Evolutionary conservation across 2,888 invertebrate genomes (phyloP), one percentile per base, ranked within the genome.

Genomic region (Hecatera dysodea): DNA sequence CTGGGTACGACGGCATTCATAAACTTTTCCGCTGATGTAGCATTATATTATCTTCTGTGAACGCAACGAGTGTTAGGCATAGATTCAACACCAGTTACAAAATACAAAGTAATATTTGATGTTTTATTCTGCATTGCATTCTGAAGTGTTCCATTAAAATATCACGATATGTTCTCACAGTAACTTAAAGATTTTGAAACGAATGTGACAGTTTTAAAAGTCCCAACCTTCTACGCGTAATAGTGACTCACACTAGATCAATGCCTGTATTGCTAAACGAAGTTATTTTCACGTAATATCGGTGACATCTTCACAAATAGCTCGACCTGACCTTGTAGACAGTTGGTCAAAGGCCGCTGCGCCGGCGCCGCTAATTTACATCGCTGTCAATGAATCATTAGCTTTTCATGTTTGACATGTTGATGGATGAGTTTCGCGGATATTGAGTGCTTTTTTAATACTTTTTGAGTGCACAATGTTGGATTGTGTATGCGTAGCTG

Each of bases 321-420:
- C 46, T 15, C 60, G 29, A 53, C 62, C 39, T 33, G 55, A 82
- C 79, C 79, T 82, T 72, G 82, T 67, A 17, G 27, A 66, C 22
- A 44, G 67, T 46, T 72, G 72, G 76, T 62, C 52, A 53, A 59
- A 81, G 62, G 83, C 78, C 72, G 68, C 65, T 61, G 59, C 62
- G 62, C 74, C 33, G 68, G 80, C 80, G 83, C 80, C 80, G 17
- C 65, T 66, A 36, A 77, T 78, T 74, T 55, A 59, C 62, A 39
- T 33, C 15, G 50, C 59, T 64, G 68, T 75, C 53, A 71, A 67
- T 80, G 57, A 80, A 53, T 75, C 68, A 72, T 75, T 74, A 66
- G 57, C 46, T 63, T 29, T 52, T 63, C 53, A 29, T 39, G 24
- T 57, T 59, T 44, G 44, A 39, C 11, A 55, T 39, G 57, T 53